Conservation (phyloP, 2,797 vertebrate genomes). For the Tokudaia muenninki region DNA sequence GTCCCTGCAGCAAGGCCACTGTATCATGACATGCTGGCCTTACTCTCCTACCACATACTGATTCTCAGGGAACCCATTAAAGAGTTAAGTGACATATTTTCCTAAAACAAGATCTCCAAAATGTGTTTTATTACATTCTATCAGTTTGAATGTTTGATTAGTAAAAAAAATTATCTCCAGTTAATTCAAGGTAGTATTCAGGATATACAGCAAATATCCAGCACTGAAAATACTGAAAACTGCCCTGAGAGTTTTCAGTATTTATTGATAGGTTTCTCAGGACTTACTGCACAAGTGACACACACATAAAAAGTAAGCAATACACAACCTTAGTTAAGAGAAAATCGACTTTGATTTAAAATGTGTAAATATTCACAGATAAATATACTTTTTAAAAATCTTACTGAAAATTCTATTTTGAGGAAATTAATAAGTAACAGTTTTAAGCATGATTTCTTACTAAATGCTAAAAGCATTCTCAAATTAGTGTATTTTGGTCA, state of each 20-base stretch:
- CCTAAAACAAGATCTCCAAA: background rate
- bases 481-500: conserved; percentile 11
- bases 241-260: too few relatives aligned
- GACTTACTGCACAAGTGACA: background rate
- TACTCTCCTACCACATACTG: background rate
- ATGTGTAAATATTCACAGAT: background rate
- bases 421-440: conserved; percentile 55
- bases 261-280: background rate
- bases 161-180: background rate
- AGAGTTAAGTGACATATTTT: conserved; percentile 22
- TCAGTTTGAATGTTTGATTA: background rate
- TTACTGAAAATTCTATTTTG: conserved; percentile 53
- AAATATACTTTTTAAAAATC: background rate
- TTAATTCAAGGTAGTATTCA: conserved; percentile 28
- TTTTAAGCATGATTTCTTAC: conserved; percentile 58
- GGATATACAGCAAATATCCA: background rate
- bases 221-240: background rate
- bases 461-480: conserved; percentile 39
- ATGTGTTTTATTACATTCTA: background rate
- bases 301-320: background rate
- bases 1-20: background rate
- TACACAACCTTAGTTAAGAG: conserved; percentile 7
- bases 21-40: background rate
- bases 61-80: background rate
- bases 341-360: background rate